Percentiles rank a stretch among this genome's conserved stretches.
phyloP scores from a whole-genome alignment of 2,113 vertebrate genomes.

The Hemiscyllium ocellatum region DNA sequence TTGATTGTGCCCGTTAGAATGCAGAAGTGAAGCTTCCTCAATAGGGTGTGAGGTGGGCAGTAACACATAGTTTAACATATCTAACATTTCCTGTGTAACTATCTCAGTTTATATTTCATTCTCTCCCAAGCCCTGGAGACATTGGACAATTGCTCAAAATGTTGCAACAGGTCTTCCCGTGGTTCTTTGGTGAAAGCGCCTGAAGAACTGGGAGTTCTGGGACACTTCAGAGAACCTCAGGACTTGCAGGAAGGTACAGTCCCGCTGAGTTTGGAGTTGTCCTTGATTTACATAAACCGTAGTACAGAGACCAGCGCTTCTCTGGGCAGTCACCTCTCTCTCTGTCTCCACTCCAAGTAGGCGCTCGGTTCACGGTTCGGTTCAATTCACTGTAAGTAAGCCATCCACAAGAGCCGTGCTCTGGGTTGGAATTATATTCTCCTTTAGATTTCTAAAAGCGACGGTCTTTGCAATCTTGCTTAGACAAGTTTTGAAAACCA shows the following conservation, averaged over 20 bases:
- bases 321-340: too few species aligned
- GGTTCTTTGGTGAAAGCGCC: too few species aligned
- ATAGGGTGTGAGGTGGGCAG: too few species aligned
- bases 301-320: background rate
- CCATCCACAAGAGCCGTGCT: background rate
- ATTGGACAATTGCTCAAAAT: too few species aligned
- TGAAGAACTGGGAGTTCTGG: too few species aligned
- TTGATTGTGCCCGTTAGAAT: too few species aligned
- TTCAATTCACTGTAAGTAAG: background rate
- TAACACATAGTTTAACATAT: too few species aligned
- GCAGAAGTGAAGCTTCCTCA: too few species aligned
- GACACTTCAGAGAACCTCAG: background rate
- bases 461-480: background rate
- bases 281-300: background rate
- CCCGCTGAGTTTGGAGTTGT: background rate
- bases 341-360: background rate
- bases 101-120: too few species aligned
- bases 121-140: too few species aligned
- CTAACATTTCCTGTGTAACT: too few species aligned
- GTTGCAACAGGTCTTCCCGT: too few species aligned
- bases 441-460: background rate
- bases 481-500: background rate
- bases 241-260: background rate
- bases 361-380: background rate
- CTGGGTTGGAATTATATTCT: background rate